Evolutionary conservation across 2,113 vertebrate genomes (phyloP).

Genomic region (Probosciger aterrimus): DNA sequence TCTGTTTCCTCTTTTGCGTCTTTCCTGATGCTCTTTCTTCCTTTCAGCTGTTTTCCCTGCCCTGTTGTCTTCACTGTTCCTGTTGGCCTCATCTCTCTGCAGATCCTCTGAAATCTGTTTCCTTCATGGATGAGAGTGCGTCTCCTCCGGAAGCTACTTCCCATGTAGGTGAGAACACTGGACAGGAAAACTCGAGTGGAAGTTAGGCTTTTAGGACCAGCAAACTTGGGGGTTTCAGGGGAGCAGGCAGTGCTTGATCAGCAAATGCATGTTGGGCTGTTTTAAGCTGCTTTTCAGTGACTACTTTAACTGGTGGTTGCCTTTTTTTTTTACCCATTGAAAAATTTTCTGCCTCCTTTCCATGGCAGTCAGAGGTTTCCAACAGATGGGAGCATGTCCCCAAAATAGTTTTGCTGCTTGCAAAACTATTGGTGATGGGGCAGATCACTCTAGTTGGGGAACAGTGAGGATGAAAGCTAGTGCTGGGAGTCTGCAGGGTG

Average conservation of each 20-base stretch:
- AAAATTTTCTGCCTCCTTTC: background rate
- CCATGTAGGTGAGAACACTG: background rate
- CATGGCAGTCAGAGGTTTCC: background rate
- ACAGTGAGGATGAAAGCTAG: background rate
- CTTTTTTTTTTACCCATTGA: background rate
- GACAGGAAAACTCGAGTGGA: background rate
- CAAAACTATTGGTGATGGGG: background rate
- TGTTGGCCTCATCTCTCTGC: background rate
- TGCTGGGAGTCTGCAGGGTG: background rate
- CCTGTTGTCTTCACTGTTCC: background rate
- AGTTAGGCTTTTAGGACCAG: background rate
- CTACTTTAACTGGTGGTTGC: background rate
- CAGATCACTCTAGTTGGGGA: background rate
- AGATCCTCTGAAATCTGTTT: background rate
- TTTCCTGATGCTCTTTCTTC: conserved; percentile 5
- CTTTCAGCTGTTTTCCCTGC: background rate
- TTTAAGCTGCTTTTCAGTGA: background rate
- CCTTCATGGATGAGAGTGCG: fast-evolving
- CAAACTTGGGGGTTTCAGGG: background rate
- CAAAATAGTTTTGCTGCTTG: background rate
- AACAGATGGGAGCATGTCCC: fast-evolving
- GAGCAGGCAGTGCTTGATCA: background rate
- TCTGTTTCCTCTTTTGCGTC: conserved; percentile 47
- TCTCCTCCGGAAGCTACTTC: background rate
- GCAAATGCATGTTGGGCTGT: fast-evolving